Conservation (phyloP, 2,888 invertebrate genomes). For the Mycalesis mineus region DNA sequence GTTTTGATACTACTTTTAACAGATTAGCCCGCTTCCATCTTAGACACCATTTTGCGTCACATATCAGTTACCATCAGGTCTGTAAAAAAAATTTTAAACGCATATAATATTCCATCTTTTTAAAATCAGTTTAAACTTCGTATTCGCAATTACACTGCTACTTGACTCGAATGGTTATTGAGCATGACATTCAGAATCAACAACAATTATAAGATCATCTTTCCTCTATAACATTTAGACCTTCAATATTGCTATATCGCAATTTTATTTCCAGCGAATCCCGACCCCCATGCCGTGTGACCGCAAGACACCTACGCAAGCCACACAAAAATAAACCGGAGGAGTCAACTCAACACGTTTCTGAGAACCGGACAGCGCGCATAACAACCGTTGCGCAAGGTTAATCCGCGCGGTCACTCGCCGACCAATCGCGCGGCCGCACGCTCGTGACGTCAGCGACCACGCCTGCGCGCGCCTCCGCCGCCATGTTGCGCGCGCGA, state of each 20-base stretch:
- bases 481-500: constrained; percentile 52
- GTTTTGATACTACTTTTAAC: too few species aligned
- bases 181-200: too few species aligned
- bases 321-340: constrained; percentile 50
- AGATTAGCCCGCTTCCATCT: too few species aligned
- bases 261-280: background rate
- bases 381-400: constrained; percentile 75
- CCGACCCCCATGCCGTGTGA: background rate
- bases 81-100: too few species aligned
- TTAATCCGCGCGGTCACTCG: constrained; percentile 57
- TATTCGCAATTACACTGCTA: too few species aligned
- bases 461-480: constrained; percentile 78
- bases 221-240: too few species aligned
- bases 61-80: too few species aligned
- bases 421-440: constrained; percentile 53
- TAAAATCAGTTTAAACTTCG: too few species aligned
- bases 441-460: constrained; percentile 68
- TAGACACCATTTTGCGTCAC: too few species aligned
- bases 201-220: too few species aligned
- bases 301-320: constrained; percentile 24
- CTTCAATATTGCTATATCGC: background rate
- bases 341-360: constrained; percentile 36
- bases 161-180: too few species aligned
- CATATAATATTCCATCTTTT: too few species aligned
- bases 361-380: constrained; percentile 57